Evolutionary conservation across 2,113 vertebrate genomes (phyloP).

Genomic region (Grallaria varia): DNA sequence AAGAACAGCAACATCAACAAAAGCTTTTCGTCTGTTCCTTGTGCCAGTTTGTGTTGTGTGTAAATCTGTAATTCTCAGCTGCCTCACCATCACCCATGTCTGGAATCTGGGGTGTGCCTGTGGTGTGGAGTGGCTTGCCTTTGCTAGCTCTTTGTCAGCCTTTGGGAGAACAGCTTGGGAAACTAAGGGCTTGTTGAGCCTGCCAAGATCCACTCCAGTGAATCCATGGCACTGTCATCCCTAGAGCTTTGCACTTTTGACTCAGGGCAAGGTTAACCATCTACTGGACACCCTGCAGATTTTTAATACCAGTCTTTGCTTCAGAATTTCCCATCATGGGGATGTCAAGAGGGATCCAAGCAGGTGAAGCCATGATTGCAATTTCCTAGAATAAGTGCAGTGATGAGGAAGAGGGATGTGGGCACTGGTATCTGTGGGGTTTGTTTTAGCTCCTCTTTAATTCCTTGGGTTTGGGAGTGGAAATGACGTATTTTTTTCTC

Average conservation of each 20-base stretch:
- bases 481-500: not conserved
- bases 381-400: not conserved
- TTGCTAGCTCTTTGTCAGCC: not conserved
- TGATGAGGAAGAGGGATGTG: not conserved
- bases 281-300: not conserved
- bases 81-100: not conserved
- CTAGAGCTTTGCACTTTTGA: not conserved
- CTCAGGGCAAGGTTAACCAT: not conserved
- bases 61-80: slow-evolving; percentile 37
- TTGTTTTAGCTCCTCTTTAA: not conserved
- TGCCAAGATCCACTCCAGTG: not conserved
- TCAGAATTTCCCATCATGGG: not conserved
- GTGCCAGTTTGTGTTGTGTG: slow-evolving; percentile 55
- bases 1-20: slow-evolving; percentile 32
- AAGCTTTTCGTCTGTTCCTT: slow-evolving; percentile 33
- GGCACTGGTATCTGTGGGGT: not conserved
- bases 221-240: not conserved
- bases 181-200: not conserved
- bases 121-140: not conserved
- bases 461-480: not conserved
- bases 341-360: not conserved
- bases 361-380: not conserved
- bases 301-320: not conserved
- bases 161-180: not conserved
- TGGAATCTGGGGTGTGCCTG: slow-evolving; percentile 45